phyloP scores from a whole-genome alignment of 2,888 invertebrate genomes.

The Deilephila porcellus region DNA sequence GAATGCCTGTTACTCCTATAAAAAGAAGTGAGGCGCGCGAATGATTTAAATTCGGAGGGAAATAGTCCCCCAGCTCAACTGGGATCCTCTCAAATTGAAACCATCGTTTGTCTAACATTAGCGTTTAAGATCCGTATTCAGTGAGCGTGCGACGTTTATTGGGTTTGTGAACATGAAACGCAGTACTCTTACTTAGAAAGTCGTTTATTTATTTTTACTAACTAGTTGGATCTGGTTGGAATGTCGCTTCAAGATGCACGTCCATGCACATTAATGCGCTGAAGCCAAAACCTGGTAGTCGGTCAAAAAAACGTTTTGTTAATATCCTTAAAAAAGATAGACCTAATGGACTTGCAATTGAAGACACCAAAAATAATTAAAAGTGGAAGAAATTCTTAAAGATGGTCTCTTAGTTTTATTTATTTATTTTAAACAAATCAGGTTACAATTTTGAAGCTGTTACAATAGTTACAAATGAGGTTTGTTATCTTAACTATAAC shows the following conservation, averaged over 20 bases:
- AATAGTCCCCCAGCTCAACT: background rate
- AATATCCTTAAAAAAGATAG: too few relatives aligned
- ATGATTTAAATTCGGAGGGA: slow-evolving; percentile 20
- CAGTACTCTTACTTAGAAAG: slow-evolving; percentile 26
- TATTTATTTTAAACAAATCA: too few relatives aligned
- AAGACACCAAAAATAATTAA: too few relatives aligned
- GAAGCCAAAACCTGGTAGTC: too few relatives aligned
- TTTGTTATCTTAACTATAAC: too few relatives aligned
- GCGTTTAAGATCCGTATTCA: slow-evolving; percentile 29
- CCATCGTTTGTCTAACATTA: slow-evolving; percentile 27
- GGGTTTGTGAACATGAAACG: slow-evolving; percentile 23
- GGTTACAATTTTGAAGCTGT: too few relatives aligned
- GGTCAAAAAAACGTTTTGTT: too few relatives aligned
- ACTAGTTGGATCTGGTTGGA: background rate
- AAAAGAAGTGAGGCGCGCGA: background rate
- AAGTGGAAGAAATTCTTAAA: too few relatives aligned
- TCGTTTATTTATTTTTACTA: background rate
- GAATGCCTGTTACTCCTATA: slow-evolving; percentile 1
- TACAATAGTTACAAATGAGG: too few relatives aligned
- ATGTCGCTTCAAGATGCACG: background rate
- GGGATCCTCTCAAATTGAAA: slow-evolving; percentile 20
- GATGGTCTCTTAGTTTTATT: too few relatives aligned
- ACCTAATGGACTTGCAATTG: too few relatives aligned
- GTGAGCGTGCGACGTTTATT: slow-evolving; percentile 27
- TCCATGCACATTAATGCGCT: too few relatives aligned